Percentiles rank a stretch among this genome's conserved stretches.
phyloP scores from a whole-genome alignment of 2,797 vertebrate species.

The Poeciliopsis turneri region DNA sequence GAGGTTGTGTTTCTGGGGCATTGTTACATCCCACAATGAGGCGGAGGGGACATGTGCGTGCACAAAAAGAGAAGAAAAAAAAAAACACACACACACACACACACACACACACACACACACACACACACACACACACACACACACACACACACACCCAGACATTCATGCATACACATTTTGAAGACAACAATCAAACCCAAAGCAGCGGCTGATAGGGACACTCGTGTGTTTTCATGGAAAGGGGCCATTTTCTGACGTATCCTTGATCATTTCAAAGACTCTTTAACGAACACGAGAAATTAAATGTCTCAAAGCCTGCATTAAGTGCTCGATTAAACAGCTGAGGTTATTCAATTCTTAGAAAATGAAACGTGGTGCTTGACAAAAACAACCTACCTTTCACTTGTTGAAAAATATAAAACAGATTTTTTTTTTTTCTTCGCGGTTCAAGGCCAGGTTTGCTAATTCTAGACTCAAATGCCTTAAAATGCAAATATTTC shows the following conservation, averaged over 20 bases:
- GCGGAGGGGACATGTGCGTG: conserved; percentile 46
- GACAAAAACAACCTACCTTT: not conserved
- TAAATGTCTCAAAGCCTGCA: conserved; percentile 30
- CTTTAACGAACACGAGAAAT: conserved; percentile 14
- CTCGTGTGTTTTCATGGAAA: conserved; percentile 27
- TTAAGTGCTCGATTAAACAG: conserved; percentile 29
- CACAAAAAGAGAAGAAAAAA: not conserved
- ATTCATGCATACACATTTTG: conserved; percentile 30
- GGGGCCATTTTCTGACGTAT: conserved; percentile 25
- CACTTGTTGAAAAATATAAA: conserved; percentile 15
- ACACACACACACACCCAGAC: conserved; percentile 3
- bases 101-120: not conserved
- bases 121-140: too few species aligned
- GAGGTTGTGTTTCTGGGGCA: conserved; percentile 80
- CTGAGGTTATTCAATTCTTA: conserved; percentile 7
- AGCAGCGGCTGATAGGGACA: conserved; percentile 33
- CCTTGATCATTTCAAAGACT: conserved; percentile 42
- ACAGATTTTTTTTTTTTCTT: not conserved
- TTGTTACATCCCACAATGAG: conserved; percentile 83
- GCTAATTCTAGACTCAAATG: not conserved
- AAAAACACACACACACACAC: not conserved
- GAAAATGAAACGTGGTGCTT: conserved; percentile 14
- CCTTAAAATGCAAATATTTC: not conserved
- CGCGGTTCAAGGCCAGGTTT: conserved; percentile 22
- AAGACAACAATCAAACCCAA: conserved; percentile 36